Percentiles rank a stretch among this genome's conserved stretches.
phyloP scores from a whole-genome alignment of 2,888 invertebrate genomes.

The Pterostichus madidus region DNA sequence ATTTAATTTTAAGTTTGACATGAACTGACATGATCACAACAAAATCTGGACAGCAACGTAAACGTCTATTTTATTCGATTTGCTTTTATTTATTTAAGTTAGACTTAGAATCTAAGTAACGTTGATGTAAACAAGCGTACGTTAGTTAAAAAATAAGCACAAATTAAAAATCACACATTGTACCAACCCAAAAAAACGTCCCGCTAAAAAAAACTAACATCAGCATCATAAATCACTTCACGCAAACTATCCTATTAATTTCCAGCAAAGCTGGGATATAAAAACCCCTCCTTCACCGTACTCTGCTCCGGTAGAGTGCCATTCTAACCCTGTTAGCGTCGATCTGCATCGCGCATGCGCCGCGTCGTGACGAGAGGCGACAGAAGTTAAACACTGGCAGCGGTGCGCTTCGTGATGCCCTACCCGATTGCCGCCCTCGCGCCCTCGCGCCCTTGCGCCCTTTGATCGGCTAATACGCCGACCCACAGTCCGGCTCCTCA shows the following conservation, averaged over 20 bases:
- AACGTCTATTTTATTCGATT: no score
- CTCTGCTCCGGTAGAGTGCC: background rate
- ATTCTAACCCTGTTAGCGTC: conserved; percentile 17
- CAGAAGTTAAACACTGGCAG: conserved; percentile 78
- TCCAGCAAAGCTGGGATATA: background rate
- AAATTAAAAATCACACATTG: no score
- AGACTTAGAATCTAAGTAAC: no score
- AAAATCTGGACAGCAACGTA: no score
- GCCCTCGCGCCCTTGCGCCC: conserved; percentile 58
- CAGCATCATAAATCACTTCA: background rate
- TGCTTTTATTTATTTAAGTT: no score
- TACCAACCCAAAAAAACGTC: no score
- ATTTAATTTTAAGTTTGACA: no score
- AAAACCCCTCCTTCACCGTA: conserved; percentile 13
- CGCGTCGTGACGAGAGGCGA: conserved; percentile 68
- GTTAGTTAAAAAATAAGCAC: no score
- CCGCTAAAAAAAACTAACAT: no score
- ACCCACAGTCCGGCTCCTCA: background rate
- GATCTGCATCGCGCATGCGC: conserved; percentile 39
- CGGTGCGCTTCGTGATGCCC: conserved; percentile 77
- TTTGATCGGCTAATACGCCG: conserved; percentile 69
- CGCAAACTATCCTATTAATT: background rate
- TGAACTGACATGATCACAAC: no score
- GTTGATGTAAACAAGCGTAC: no score
- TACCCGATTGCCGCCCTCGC: conserved; percentile 72